These are phyloP conservation scores for Bombus affinis DNA, from an alignment of 1,140 invertebrate species.

Conservation along the genomic window DNA sequence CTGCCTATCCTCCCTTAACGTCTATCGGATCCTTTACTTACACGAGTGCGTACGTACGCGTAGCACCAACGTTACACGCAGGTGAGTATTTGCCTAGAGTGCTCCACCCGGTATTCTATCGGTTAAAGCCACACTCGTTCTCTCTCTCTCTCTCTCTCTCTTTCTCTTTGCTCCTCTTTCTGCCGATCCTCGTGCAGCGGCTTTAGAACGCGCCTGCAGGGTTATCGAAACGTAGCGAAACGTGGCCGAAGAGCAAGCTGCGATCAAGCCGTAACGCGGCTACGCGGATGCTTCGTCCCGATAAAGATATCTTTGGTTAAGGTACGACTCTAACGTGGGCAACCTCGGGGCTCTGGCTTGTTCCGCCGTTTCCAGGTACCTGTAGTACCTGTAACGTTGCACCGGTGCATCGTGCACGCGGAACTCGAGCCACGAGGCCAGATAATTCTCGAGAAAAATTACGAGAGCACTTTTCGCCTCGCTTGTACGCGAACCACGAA, in stretches of 20 bases:
- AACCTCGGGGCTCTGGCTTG: constrained; percentile 37
- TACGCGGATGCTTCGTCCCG: constrained; percentile 63
- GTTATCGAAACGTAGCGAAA: constrained; percentile 65
- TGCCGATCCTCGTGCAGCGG: background rate
- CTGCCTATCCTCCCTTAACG: constrained; percentile 42
- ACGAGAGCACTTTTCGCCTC: background rate
- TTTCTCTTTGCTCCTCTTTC: background rate
- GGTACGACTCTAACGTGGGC: constrained; percentile 56
- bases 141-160: background rate
- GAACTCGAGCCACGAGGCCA: constrained; percentile 22
- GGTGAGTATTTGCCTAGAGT: constrained; percentile 57
- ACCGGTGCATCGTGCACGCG: constrained; percentile 43
- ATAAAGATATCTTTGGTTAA: constrained; percentile 70
- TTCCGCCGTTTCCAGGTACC: constrained; percentile 54
- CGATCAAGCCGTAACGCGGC: constrained; percentile 65
- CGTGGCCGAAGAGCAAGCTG: constrained; percentile 49
- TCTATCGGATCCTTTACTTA: constrained; percentile 35
- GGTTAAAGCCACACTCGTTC: background rate
- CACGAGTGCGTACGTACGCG: background rate
- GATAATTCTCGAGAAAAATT: constrained; percentile 40
- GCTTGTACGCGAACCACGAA: constrained; percentile 9
- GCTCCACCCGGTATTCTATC: constrained; percentile 63
- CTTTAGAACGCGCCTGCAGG: constrained; percentile 54
- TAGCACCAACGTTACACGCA: constrained; percentile 30
- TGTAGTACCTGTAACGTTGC: constrained; percentile 48